Evolutionary conservation across 1,140 invertebrate genomes (phyloP).

Genomic region (Acromyrmex echinatior): DNA sequence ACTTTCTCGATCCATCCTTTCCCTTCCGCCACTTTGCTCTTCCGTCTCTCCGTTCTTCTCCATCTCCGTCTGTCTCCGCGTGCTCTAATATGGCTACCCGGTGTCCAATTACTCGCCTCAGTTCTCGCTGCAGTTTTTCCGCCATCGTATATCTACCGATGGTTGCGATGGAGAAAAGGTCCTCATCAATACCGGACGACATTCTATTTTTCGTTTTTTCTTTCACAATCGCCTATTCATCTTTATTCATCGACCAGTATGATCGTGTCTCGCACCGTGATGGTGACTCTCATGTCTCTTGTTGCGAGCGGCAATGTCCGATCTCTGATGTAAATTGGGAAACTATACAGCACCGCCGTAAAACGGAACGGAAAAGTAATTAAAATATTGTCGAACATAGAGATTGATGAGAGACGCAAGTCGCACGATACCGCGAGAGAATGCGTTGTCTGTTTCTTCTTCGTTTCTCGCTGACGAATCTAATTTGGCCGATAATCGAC

Average conservation of each 20-base stretch:
- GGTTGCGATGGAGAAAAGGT: conserved; percentile 53
- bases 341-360: conserved; percentile 16
- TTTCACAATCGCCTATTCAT: conserved; percentile 2
- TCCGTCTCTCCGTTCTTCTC: conserved; percentile 50
- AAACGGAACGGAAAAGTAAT: conserved; percentile 26
- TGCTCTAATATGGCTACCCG: conserved; percentile 85
- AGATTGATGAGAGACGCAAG: neutral
- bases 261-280: neutral
- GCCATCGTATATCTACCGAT: conserved; percentile 16
- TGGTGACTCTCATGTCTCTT: conserved; percentile 31
- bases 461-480: conserved; percentile 4
- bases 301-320: conserved; percentile 28
- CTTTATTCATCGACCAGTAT: neutral
- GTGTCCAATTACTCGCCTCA: conserved; percentile 84
- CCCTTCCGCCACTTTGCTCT: conserved; percentile 14
- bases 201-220: conserved; percentile 54
- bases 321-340: conserved; percentile 67
- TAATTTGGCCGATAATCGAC: conserved; percentile 14
- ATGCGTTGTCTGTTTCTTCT: neutral
- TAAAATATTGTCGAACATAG: conserved; percentile 42
- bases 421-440: neutral
- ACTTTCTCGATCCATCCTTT: conserved; percentile 3
- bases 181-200: conserved; percentile 62
- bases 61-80: conserved; percentile 74
- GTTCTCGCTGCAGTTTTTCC: conserved; percentile 72